A percentile compares a stretch with the other conserved stretches of the same genome.
phyloP scores from a whole-genome alignment of 2,113 vertebrate genomes.

The Sporophila hypoxantha region DNA sequence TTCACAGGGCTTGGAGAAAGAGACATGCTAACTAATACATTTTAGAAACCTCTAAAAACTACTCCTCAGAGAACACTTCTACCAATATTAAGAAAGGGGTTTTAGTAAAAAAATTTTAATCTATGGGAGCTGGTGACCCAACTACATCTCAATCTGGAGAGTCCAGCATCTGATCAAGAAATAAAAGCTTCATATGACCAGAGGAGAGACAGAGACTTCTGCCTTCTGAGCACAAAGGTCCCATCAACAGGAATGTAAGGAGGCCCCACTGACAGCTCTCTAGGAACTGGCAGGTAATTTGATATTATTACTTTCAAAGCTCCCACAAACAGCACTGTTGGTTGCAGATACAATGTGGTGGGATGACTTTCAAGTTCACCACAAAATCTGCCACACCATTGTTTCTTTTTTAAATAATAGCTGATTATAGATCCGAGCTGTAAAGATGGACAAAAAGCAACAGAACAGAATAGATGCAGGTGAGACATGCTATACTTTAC shows the following conservation, averaged over 20 bases:
- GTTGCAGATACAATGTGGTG: background rate
- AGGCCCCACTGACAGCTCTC: background rate
- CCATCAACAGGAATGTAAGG: background rate
- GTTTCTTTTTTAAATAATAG: background rate
- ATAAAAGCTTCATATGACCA: background rate
- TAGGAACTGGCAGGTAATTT: background rate
- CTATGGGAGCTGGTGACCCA: background rate
- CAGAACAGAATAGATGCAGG: background rate
- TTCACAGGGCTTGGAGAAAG: background rate
- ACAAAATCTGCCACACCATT: background rate
- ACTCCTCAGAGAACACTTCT: background rate
- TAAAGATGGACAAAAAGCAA: background rate
- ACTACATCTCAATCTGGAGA: background rate
- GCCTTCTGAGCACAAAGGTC: background rate
- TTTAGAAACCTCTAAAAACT: background rate
- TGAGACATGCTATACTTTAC: background rate
- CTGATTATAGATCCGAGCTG: background rate
- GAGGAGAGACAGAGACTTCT: background rate
- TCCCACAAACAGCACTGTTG: background rate
- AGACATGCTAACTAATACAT: background rate
- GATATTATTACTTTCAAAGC: background rate
- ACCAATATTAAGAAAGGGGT: background rate
- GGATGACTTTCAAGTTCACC: background rate
- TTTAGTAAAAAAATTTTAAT: background rate
- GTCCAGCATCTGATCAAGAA: background rate